Conservation (phyloP, 2,113 vertebrate genomes). For the Fulmarus glacialis region DNA sequence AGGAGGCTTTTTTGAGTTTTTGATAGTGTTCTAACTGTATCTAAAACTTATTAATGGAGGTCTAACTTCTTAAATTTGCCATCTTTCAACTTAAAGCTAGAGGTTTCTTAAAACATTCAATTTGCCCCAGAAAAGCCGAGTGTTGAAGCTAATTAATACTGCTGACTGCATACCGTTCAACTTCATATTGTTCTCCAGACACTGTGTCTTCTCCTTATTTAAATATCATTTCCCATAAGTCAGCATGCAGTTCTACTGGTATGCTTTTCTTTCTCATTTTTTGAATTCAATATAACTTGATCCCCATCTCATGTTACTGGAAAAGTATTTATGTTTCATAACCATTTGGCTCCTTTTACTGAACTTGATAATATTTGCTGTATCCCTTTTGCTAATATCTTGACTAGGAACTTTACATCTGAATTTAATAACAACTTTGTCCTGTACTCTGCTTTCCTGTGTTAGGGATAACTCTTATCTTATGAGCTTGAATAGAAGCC, state of each 20-base stretch:
- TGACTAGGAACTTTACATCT: background rate
- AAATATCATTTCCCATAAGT: background rate
- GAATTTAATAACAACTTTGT: conserved; percentile 6
- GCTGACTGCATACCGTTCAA: background rate
- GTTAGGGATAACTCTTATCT: background rate
- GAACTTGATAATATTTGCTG: background rate
- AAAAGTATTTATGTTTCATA: conserved; percentile 14
- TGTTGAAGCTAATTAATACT: background rate
- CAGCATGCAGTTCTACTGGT: background rate
- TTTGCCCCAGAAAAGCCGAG: background rate
- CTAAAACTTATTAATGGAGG: background rate
- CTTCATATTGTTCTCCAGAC: background rate
- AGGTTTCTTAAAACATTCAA: background rate
- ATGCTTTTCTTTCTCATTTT: background rate
- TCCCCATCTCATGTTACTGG: background rate
- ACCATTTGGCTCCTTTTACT: background rate
- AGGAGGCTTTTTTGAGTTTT: background rate
- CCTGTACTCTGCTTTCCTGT: background rate
- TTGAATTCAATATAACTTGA: background rate
- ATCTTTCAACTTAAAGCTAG: background rate
- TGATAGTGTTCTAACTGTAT: background rate
- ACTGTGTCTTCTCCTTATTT: background rate
- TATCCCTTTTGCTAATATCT: background rate
- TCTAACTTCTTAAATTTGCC: background rate
- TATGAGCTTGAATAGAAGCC: background rate